phyloP scores from a whole-genome alignment of 2,797 vertebrate species.

The Crax fasciolata region DNA sequence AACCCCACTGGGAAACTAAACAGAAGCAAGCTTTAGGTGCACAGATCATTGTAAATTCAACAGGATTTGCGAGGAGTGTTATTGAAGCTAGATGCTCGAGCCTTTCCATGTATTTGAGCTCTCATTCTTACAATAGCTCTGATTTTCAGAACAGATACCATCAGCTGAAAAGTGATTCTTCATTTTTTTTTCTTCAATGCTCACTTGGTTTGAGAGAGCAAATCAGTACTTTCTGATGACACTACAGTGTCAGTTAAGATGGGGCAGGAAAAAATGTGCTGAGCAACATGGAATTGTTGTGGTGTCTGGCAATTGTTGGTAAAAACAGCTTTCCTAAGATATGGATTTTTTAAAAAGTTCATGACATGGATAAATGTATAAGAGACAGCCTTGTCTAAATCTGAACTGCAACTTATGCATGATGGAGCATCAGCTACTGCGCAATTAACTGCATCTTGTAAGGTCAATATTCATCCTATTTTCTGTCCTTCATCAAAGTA shows the following conservation, averaged over 20 bases:
- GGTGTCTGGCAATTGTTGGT: neutral
- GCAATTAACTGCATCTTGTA: neutral
- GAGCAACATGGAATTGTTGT: neutral
- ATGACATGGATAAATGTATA: neutral
- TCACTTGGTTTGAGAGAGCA: neutral
- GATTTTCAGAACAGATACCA: neutral
- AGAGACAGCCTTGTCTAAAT: neutral
- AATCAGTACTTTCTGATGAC: neutral
- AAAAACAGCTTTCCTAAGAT: neutral
- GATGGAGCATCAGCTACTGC: neutral
- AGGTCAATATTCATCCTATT: neutral
- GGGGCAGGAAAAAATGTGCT: neutral
- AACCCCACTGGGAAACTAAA: neutral
- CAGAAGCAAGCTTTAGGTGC: neutral
- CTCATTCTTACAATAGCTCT: neutral
- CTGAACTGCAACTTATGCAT: neutral
- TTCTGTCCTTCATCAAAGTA: constrained; percentile 5
- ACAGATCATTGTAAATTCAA: neutral
- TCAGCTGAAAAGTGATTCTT: neutral
- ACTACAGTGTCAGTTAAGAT: no score
- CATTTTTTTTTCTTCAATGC: neutral
- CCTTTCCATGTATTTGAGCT: constrained; percentile 6
- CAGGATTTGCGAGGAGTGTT: neutral
- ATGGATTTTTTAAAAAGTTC: neutral
- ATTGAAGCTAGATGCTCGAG: neutral